Percentiles rank a stretch among this genome's conserved stretches.
Evolutionary conservation across 2,113 vertebrate species (phyloP).

Genomic region (Amphiprion ocellaris): DNA sequence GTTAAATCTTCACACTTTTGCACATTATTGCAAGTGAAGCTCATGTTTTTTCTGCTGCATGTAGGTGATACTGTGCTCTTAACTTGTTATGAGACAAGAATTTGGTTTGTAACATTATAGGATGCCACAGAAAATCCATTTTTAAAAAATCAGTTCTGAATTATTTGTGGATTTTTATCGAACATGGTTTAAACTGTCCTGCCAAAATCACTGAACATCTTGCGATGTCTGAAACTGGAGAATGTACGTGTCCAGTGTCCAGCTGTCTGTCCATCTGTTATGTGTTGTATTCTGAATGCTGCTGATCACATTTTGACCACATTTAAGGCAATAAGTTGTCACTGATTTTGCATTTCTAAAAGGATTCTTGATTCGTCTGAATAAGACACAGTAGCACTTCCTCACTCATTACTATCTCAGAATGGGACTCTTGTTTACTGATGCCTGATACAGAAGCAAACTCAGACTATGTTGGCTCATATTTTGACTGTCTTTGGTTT

Average conservation of each 20-base stretch:
- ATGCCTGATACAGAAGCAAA: background rate
- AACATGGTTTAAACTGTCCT: background rate
- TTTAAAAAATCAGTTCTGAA: no score
- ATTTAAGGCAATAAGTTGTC: no score
- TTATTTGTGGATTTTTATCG: no score
- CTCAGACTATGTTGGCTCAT: background rate
- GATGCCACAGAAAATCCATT: no score
- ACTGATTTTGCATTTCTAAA: no score
- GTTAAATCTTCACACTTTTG: background rate
- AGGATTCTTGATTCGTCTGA: background rate
- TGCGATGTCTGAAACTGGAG: background rate
- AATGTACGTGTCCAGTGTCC: no score
- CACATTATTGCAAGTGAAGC: background rate
- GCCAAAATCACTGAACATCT: background rate
- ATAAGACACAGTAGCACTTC: background rate
- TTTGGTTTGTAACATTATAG: no score
- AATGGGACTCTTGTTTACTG: slow-evolving; percentile 5
- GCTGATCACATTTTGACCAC: no score
- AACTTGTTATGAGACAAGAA: background rate
- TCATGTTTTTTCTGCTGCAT: background rate
- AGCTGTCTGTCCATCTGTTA: no score
- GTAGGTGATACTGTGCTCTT: background rate
- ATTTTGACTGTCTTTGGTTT: background rate
- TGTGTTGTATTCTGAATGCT: no score
- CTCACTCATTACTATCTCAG: background rate